Evolutionary conservation across 2,888 invertebrate genomes (phyloP).

Genomic region (Cepaea hortensis): DNA sequence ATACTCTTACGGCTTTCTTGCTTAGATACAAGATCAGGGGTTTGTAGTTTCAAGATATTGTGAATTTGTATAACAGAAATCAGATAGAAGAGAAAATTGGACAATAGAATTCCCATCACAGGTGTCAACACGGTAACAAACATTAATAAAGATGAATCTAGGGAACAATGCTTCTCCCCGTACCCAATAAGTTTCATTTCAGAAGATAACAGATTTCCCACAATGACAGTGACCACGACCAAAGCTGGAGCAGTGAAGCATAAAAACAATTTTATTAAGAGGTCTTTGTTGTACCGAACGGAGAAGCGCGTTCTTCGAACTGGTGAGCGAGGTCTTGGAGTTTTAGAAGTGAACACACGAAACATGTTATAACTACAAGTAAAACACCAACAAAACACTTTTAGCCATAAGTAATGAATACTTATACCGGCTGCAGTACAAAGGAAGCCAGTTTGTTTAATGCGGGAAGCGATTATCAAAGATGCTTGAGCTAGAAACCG

Average conservation of each 20-base stretch:
- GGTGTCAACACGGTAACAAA: neutral
- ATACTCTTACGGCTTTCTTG: neutral
- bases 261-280: neutral
- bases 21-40: neutral
- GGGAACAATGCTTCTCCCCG: neutral
- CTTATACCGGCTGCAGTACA: neutral
- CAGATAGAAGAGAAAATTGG: conserved; percentile 13
- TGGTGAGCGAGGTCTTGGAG: neutral
- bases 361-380: conserved; percentile 24
- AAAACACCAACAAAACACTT: conserved; percentile 23
- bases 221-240: neutral
- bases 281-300: neutral
- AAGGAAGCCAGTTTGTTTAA: neutral
- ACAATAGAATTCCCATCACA: neutral
- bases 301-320: neutral
- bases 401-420: conserved; percentile 18
- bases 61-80: neutral
- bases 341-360: neutral
- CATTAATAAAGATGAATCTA: neutral
- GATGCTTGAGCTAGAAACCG: conserved; percentile 6
- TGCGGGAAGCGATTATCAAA: neutral
- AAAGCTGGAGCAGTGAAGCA: neutral
- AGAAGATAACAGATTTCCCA: neutral
- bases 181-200: neutral
- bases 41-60: neutral